A percentile compares a stretch with the other conserved stretches of the same genome.
These are phyloP conservation scores for Sturnus vulgaris DNA, from an alignment of 2,113 vertebrate genomes.

Conservation along the genomic window DNA sequence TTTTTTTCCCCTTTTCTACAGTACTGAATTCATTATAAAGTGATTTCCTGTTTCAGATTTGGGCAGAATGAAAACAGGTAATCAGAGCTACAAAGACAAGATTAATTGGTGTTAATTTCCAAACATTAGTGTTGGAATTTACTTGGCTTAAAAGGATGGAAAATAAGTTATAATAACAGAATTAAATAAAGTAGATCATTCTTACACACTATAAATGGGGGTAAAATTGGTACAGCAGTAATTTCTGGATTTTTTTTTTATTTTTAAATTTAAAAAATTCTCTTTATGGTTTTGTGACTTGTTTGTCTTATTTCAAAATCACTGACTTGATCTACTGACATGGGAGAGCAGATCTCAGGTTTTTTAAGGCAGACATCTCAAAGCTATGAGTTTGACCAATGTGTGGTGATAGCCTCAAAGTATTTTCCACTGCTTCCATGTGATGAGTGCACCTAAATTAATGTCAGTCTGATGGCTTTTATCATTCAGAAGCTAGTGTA, in stretches of 20 bases:
- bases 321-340: not conserved
- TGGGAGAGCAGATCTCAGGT: not conserved
- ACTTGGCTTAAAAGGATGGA: not conserved
- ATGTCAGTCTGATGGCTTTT: not conserved
- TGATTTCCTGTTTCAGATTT: not conserved
- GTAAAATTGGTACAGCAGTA: not conserved
- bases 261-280: not conserved
- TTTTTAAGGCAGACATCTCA: not conserved
- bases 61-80: not conserved
- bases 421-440: not conserved
- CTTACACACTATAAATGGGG: not conserved
- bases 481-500: not conserved
- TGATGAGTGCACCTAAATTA: not conserved
- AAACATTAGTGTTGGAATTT: not conserved
- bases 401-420: not conserved
- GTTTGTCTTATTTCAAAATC: not conserved
- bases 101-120: conserved; percentile 46
- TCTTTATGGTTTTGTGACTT: not conserved
- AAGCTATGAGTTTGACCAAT: not conserved
- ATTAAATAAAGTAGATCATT: not conserved
- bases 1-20: not conserved
- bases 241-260: not conserved
- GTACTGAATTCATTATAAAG: not conserved
- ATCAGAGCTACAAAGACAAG: conserved; percentile 22
- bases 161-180: not conserved